Conservation (phyloP, 2,888 invertebrate species). For the Ceraclea dissimilis region DNA sequence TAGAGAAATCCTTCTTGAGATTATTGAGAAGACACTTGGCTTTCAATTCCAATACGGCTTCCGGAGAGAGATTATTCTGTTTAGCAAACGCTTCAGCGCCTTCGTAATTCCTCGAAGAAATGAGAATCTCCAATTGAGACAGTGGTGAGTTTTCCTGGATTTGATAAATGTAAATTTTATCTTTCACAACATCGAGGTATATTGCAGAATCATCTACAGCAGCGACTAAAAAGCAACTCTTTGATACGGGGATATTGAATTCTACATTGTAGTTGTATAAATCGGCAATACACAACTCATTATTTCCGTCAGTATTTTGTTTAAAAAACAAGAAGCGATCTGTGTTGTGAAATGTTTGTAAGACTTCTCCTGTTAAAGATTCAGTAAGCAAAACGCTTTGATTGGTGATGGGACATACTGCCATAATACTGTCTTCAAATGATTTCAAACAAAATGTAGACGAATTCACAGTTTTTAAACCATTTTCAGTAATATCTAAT, state of each 20-base stretch:
- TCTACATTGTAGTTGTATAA: constrained; percentile 8
- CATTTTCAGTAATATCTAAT: constrained; percentile 12
- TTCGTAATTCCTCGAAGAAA: constrained; percentile 22
- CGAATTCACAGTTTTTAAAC: constrained; percentile 8
- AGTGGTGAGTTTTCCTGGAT: constrained; percentile 24
- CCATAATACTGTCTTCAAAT: constrained; percentile 6
- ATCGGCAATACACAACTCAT: constrained; percentile 15
- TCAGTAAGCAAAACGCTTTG: constrained; percentile 13
- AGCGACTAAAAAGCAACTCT: constrained; percentile 18
- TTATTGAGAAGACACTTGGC: constrained; percentile 21
- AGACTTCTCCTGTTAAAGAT: neutral
- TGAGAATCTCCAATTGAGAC: constrained; percentile 24
- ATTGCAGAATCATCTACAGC: constrained; percentile 21
- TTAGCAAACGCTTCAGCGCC: constrained; percentile 24
- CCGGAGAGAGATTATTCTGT: constrained; percentile 20
- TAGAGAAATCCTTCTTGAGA: constrained; percentile 16
- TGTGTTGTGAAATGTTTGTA: constrained; percentile 19
- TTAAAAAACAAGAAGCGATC: constrained; percentile 15
- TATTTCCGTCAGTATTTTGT: neutral
- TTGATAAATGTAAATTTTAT: constrained; percentile 20
- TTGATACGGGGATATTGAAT: constrained; percentile 17
- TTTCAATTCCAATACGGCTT: constrained; percentile 23
- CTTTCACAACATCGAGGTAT: constrained; percentile 20
- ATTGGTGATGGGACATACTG: constrained; percentile 20
- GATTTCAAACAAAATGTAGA: constrained; percentile 19